Conservation (phyloP, 2,797 vertebrate genomes). For the Hoplostethus atlanticus region DNA sequence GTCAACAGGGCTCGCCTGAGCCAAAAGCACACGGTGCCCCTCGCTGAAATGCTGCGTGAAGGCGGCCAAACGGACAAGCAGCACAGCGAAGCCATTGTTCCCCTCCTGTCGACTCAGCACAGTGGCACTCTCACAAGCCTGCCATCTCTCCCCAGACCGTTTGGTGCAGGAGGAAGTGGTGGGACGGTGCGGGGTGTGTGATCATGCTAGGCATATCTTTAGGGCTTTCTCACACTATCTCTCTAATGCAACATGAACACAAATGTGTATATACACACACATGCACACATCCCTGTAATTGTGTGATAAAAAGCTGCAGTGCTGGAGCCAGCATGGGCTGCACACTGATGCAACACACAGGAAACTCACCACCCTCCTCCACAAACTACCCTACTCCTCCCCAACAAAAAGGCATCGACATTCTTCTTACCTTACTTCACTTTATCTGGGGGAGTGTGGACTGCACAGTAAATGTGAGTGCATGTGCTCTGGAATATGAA, state of each 20-base stretch:
- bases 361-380: constrained; percentile 46
- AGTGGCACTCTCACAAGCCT: constrained; percentile 66
- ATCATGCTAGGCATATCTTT: constrained; percentile 42
- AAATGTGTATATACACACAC: constrained; percentile 18
- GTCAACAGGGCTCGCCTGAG: constrained; percentile 65
- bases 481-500: constrained; percentile 11
- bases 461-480: constrained; percentile 25
- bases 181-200: constrained; percentile 37
- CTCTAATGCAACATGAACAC: constrained; percentile 14
- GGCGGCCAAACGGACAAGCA: constrained; percentile 63
- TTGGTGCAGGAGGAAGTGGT: constrained; percentile 42
- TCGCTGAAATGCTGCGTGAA: constrained; percentile 66
- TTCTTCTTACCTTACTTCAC: constrained; percentile 52
- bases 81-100: constrained; percentile 78
- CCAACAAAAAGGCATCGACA: constrained; percentile 45
- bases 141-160: constrained; percentile 57
- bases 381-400: constrained; percentile 33
- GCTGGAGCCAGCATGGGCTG: constrained; percentile 41
- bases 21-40: constrained; percentile 71
- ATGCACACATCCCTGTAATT: constrained; percentile 50
- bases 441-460: constrained; percentile 47
- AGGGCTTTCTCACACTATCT: not conserved
- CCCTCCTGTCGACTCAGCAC: constrained; percentile 73
- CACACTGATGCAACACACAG: constrained; percentile 73
- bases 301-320: constrained; percentile 62